A percentile compares a stretch with the other conserved stretches of the same genome.
Evolutionary conservation across 2,113 vertebrate species (phyloP).

Genomic region (Delphinus delphis): DNA sequence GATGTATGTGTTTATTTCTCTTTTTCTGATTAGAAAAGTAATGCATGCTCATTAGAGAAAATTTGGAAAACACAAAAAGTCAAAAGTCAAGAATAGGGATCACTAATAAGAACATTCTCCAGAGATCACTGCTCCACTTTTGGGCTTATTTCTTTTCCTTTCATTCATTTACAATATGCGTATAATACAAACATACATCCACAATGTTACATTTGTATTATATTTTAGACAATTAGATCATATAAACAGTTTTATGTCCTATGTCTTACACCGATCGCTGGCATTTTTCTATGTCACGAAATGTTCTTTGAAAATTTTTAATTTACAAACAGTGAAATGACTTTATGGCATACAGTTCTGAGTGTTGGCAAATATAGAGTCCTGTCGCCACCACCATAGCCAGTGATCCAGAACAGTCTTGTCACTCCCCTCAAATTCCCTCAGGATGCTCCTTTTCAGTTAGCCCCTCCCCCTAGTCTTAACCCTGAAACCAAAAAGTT

Average conservation of each 20-base stretch:
- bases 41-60: neutral
- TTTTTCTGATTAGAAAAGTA: neutral
- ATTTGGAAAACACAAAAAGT: neutral
- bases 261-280: neutral
- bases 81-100: neutral
- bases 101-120: neutral
- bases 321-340: neutral
- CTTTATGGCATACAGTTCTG: neutral
- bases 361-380: neutral
- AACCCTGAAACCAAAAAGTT: neutral
- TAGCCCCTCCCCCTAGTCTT: neutral
- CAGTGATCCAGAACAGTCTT: neutral
- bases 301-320: neutral
- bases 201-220: neutral
- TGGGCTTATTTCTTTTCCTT: neutral
- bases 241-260: neutral
- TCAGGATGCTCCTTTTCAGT: no score
- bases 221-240: neutral
- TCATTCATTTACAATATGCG: neutral
- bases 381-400: no score
- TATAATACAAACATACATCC: neutral
- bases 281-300: neutral
- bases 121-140: neutral
- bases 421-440: rapidly evolving
- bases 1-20: neutral